Percentiles rank a stretch among this genome's conserved stretches.
These are phyloP conservation scores for Origma solitaria DNA, from an alignment of 2,113 vertebrate species.

Conservation along the genomic window DNA sequence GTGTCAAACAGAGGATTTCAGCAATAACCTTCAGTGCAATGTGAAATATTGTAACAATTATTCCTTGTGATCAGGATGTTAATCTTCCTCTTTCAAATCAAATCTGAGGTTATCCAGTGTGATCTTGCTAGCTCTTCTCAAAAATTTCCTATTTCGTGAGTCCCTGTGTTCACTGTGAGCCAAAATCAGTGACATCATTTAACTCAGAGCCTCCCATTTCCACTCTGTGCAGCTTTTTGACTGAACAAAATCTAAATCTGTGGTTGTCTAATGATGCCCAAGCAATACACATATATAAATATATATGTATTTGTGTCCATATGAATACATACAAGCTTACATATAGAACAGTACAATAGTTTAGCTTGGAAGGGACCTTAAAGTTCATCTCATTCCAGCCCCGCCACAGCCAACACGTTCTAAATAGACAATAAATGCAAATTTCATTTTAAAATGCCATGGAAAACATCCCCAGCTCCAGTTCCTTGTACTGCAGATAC, in stretches of 20 bases:
- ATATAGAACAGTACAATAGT: neutral
- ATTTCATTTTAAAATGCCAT: neutral
- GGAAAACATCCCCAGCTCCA: neutral
- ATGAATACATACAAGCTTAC: accelerated
- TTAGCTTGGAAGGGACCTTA: neutral
- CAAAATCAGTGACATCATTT: neutral
- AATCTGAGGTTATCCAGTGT: neutral
- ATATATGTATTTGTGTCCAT: neutral
- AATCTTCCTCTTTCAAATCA: slow-evolving; percentile 23
- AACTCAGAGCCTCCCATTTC: neutral
- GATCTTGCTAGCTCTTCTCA: neutral
- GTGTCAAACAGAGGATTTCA: slow-evolving; percentile 20
- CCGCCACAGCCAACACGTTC: neutral
- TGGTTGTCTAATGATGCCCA: neutral
- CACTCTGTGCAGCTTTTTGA: neutral
- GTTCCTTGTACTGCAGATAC: neutral
- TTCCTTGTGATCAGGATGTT: slow-evolving; percentile 4
- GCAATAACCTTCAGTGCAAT: neutral
- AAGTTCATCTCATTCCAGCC: neutral
- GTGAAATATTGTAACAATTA: slow-evolving; percentile 51
- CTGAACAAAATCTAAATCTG: neutral
- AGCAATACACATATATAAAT: accelerated
- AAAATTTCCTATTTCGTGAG: neutral
- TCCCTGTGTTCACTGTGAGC: neutral
- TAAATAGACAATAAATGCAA: neutral